A percentile compares a stretch with the other conserved stretches of the same genome.
Conservation (phyloP, 35 echinoderm and acorn worm genomes). For the Hemicentrotus pulcherrimus region DNA sequence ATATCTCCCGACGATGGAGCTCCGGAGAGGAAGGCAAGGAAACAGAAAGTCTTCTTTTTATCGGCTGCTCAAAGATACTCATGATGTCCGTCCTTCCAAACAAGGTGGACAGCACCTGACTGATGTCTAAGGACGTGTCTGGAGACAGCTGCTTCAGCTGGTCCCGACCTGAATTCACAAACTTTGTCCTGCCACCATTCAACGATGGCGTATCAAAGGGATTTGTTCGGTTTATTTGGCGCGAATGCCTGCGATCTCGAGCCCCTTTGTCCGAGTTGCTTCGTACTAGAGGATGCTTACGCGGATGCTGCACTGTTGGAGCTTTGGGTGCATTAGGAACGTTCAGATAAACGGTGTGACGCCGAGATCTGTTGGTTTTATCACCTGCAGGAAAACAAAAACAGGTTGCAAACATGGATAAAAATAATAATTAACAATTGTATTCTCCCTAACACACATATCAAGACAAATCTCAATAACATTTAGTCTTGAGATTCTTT, state of each 20-base stretch:
- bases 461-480: no score
- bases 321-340: slow-evolving; percentile 5
- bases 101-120: slow-evolving; percentile 11
- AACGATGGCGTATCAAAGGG: slow-evolving; percentile 48
- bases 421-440: no score
- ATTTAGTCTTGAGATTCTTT: no score
- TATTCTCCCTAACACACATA: no score
- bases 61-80: neutral
- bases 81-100: neutral
- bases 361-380: neutral
- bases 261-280: slow-evolving; percentile 48
- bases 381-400: neutral
- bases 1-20: slow-evolving; percentile 33
- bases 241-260: neutral
- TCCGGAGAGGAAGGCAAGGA: slow-evolving; percentile 50
- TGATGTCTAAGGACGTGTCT: neutral
- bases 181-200: slow-evolving; percentile 47
- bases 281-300: neutral
- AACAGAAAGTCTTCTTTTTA: slow-evolving; percentile 30
- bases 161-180: slow-evolving; percentile 34
- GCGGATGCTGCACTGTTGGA: neutral
- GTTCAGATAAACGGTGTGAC: slow-evolving; percentile 30
- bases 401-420: no score
- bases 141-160: neutral
- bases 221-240: slow-evolving; percentile 25